phyloP scores from a whole-genome alignment of 1,140 invertebrate species.

The Cherax destructor region DNA sequence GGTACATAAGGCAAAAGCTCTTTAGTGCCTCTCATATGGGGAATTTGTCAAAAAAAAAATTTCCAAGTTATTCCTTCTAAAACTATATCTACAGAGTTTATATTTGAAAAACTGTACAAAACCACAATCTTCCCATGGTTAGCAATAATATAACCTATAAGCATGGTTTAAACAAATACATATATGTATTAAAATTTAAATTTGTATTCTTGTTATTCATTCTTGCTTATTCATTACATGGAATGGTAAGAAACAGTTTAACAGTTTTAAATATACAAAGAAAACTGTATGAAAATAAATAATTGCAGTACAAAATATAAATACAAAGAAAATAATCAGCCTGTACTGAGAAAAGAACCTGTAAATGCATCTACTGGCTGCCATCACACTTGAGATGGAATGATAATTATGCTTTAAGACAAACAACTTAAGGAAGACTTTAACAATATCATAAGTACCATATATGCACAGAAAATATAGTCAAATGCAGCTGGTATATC shows the following conservation, averaged over 20 bases:
- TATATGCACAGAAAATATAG: neutral
- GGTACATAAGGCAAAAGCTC: neutral
- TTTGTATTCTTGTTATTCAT: too few species aligned
- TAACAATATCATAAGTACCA: neutral
- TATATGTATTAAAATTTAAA: too few species aligned
- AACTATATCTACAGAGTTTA: neutral
- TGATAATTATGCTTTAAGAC: neutral
- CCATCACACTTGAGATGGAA: neutral
- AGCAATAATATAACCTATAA: too few species aligned
- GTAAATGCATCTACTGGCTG: neutral
- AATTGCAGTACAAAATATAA: neutral
- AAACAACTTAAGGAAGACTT: neutral
- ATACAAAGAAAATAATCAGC: neutral
- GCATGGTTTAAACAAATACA: too few species aligned
- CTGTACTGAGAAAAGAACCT: neutral
- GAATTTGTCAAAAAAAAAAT: neutral
- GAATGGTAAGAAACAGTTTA: neutral
- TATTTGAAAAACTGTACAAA: neutral
- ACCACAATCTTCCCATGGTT: too few species aligned
- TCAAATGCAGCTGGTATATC: neutral
- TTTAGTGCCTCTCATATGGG: neutral
- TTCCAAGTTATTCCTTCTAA: neutral
- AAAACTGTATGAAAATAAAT: conserved; percentile 8
- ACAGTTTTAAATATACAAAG: neutral
- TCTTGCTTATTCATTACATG: neutral